Conservation (phyloP, 2,797 vertebrate genomes). For the Acrocephalus scirpaceus region DNA sequence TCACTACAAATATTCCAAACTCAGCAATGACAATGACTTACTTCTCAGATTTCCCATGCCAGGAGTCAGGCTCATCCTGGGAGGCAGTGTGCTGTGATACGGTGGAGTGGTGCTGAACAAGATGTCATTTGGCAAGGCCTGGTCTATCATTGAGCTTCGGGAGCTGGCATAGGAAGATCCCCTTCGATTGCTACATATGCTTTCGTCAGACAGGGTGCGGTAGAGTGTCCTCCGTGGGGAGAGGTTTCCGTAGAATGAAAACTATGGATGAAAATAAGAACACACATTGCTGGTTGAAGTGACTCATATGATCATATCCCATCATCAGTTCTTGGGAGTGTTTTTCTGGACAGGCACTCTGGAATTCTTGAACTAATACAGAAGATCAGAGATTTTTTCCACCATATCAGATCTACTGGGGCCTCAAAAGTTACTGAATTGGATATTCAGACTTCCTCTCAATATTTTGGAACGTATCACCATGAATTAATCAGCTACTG, state of each 20-base stretch:
- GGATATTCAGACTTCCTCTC: neutral
- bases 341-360: neutral
- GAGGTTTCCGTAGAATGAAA: conserved; percentile 81
- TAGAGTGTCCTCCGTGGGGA: conserved; percentile 89
- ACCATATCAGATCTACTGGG: neutral
- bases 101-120: conserved; percentile 95
- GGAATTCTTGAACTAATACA: neutral
- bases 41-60: conserved; percentile 87
- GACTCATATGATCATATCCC: neutral
- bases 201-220: conserved; percentile 94
- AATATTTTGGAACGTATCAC: conserved; percentile 24
- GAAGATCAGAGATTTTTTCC: neutral
- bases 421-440: neutral
- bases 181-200: conserved; percentile 90
- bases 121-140: conserved; percentile 92
- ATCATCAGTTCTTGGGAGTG: neutral
- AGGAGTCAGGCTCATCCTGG: conserved; percentile 85
- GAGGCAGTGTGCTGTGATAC: conserved; percentile 90
- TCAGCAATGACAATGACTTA: conserved; percentile 76
- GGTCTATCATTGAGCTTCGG: conserved; percentile 91
- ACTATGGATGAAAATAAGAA: conserved; percentile 73
- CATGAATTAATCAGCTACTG: conserved; percentile 12
- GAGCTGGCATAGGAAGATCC: conserved; percentile 90
- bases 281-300: neutral
- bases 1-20: neutral